Base-by-base conservation (phyloP, 1,140 invertebrate genomes). In the Thrips palmi region DNA sequence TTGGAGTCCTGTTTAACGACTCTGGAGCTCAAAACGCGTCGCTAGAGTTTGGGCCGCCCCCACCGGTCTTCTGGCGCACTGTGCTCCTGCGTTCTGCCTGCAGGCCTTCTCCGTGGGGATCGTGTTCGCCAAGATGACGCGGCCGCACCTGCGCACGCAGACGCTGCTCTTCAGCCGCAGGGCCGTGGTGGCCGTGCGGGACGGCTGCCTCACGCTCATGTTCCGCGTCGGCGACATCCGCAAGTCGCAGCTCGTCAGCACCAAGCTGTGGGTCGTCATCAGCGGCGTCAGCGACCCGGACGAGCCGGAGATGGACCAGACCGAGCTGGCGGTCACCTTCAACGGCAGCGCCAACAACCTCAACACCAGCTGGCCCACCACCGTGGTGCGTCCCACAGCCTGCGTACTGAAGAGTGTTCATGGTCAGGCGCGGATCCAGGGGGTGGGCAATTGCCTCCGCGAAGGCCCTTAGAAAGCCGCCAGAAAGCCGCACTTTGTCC, bases 131-230 rank as follows among this genome's bases (percentile, higher is more conserved):
- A 77, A 77, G 53, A 52, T 77, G 14, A 67, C 71, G 14, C 52
- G 75, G 23, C 74, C 74, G 4, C 76, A 77, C 51, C 72, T 72
- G 47, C 54, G 74, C 35, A 66, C 67, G 18, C 52, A 77, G 47
- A 77, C 76, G 3, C 53, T 79, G 2, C 64, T 78, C 53, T 78
- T 77, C 51, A 65, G 11, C 60, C 62, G 39, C 65, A 46, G 43
- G 37, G 45, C 47, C 4, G 45, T 47, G 6, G 39, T 48, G 10
- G 40, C 40, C 33, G n/a, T 40, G 31, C 29, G 71, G n/a, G 68
- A 74, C 46, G 67, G 63, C 0, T 52, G 62, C 21, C 49, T 72
- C 4, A 71, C 67, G 43, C 50, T 74, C 11, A 61, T 71, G 45
- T 71, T 73, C 48, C 57, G 71, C 4, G 62, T 72, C 2, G 65